Conservation (phyloP, 2,113 vertebrate genomes). For the Alosa alosa region DNA sequence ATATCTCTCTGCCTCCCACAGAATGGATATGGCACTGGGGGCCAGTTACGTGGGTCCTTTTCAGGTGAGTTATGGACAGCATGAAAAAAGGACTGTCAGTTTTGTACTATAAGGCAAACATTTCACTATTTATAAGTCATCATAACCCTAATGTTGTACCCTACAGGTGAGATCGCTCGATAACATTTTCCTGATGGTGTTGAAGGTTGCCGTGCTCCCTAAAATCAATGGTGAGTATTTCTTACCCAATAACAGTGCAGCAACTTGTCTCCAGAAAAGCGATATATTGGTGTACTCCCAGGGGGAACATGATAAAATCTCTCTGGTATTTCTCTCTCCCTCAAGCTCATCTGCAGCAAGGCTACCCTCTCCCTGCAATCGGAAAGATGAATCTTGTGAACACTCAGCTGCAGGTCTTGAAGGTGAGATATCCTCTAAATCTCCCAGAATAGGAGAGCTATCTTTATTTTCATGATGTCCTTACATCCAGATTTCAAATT, state of each 20-base stretch:
- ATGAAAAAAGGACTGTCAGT: neutral
- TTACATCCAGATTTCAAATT: neutral
- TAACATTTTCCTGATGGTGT: conserved; percentile 54
- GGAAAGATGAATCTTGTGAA: conserved; percentile 69
- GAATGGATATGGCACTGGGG: conserved; percentile 60
- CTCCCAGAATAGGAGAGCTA: neutral
- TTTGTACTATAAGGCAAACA: neutral
- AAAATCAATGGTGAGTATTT: conserved; percentile 63
- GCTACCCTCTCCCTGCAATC: conserved; percentile 69
- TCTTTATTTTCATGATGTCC: neutral
- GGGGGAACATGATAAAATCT: neutral
- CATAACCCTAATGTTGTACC: neutral
- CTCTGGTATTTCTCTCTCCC: neutral
- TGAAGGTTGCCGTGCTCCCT: conserved; percentile 63
- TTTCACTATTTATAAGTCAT: neutral
- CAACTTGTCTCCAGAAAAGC: neutral
- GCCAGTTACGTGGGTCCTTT: conserved; percentile 69
- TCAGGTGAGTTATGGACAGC: conserved; percentile 55
- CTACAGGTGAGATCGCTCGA: conserved; percentile 61
- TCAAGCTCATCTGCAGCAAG: conserved; percentile 59
- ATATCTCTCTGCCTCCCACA: conserved; percentile 43
- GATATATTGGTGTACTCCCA: neutral
- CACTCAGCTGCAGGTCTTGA: conserved; percentile 62
- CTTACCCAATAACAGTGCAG: neutral
- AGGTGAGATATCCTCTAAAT: conserved; percentile 56